These are phyloP conservation scores for rat (Rattus norvegicus) DNA, from an alignment of 2,113 vertebrate species.

Conservation along the genomic window DNA sequence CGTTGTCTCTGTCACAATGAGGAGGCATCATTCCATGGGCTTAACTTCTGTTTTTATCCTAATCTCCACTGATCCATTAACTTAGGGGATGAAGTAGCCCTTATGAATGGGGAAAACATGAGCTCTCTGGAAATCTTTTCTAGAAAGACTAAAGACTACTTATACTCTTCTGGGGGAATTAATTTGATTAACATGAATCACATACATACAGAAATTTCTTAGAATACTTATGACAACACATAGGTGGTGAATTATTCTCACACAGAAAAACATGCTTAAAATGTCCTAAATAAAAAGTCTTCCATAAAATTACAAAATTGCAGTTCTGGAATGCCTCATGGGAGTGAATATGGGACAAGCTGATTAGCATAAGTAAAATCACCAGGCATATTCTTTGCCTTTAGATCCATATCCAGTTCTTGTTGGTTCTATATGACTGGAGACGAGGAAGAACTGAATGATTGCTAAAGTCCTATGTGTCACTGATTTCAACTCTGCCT, in stretches of 20 bases:
- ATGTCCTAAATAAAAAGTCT: slow-evolving; percentile 18
- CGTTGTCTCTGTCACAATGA: slow-evolving; percentile 46
- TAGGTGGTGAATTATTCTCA: slow-evolving; percentile 51
- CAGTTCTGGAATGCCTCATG: slow-evolving; percentile 20
- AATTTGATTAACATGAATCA: slow-evolving; percentile 57
- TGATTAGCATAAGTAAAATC: slow-evolving; percentile 46
- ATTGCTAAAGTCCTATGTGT: background rate
- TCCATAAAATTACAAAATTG: slow-evolving; percentile 34
- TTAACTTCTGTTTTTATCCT: slow-evolving; percentile 9
- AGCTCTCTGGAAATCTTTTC: slow-evolving; percentile 51
- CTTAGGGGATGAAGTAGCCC: slow-evolving; percentile 35
- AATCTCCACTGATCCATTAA: slow-evolving; percentile 21
- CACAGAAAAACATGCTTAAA: slow-evolving; percentile 37
- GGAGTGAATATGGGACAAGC: slow-evolving; percentile 19
- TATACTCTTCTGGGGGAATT: slow-evolving; percentile 43
- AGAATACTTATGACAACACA: slow-evolving; percentile 41
- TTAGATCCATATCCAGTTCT: slow-evolving; percentile 32
- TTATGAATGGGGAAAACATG: slow-evolving; percentile 47
- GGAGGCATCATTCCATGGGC: background rate
- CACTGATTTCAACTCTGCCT: slow-evolving; percentile 38
- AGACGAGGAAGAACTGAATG: background rate
- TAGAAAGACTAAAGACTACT: slow-evolving; percentile 27
- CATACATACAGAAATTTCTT: slow-evolving; percentile 41
- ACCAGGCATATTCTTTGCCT: background rate
- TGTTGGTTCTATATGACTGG: background rate